Conservation (phyloP, 2,888 invertebrate genomes). For the Xylota sylvarum region DNA sequence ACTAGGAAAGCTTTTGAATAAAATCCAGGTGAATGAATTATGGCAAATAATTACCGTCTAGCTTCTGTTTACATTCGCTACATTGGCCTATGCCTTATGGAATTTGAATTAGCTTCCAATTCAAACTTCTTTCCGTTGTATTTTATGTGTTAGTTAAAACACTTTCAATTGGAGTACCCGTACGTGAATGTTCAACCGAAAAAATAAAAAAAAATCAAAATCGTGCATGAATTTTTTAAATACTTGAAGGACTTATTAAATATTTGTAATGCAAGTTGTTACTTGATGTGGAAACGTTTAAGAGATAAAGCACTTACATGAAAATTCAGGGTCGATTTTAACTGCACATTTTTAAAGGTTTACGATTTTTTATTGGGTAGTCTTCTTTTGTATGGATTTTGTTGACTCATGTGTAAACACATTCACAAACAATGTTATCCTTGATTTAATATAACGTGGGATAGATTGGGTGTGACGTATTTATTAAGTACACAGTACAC, state of each 20-base stretch:
- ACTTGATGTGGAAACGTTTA: conserved; percentile 16
- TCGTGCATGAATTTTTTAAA: background rate
- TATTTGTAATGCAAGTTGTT: conserved; percentile 39
- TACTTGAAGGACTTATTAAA: conserved; percentile 14
- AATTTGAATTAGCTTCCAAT: conserved; percentile 8
- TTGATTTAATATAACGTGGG: too few relatives aligned
- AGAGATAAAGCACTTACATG: conserved; percentile 11
- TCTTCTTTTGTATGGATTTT: background rate
- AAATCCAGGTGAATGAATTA: background rate
- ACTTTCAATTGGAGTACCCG: too few relatives aligned
- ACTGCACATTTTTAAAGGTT: background rate
- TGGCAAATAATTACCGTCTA: background rate
- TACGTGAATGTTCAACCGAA: conserved; percentile 2
- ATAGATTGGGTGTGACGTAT: background rate
- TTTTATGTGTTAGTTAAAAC: conserved; percentile 19
- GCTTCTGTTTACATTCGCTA: background rate
- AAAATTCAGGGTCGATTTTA: conserved; percentile 10
- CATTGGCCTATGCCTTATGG: background rate
- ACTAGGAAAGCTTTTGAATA: background rate
- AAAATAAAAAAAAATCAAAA: background rate
- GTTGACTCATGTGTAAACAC: background rate
- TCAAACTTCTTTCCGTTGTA: conserved; percentile 22
- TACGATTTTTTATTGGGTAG: background rate
- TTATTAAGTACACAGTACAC: background rate
- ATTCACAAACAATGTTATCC: background rate